Percentiles rank a stretch among this genome's conserved stretches.
Evolutionary conservation across 2,113 vertebrate species (phyloP).

Genomic region (Alosa alosa): DNA sequence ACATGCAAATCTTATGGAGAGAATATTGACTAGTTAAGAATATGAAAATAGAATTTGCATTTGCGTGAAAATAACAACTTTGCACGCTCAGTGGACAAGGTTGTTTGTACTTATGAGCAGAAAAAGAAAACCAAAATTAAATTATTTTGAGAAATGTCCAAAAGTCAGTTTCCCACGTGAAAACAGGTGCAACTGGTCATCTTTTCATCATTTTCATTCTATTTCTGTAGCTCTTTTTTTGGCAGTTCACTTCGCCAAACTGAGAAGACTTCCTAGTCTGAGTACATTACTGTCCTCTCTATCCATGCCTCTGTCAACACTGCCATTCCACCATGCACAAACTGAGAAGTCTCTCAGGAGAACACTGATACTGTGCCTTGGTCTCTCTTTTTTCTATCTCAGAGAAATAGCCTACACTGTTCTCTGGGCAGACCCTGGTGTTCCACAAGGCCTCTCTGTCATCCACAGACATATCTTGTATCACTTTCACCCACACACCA

Average conservation of each 20-base stretch:
- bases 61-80: neutral
- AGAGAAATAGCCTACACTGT: neutral
- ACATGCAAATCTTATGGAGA: neutral
- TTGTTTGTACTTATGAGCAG: neutral
- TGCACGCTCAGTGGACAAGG: no score
- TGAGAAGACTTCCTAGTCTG: neutral
- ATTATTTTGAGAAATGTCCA: neutral
- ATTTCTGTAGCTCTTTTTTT: neutral
- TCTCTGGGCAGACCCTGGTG: neutral
- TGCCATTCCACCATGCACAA: neutral
- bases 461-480: neutral
- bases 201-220: conserved; percentile 16
- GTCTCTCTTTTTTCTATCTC: neutral
- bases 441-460: conserved; percentile 3
- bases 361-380: neutral
- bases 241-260: neutral
- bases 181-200: neutral
- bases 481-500: neutral
- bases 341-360: neutral
- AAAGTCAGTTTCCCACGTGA: neutral
- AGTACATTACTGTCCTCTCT: neutral
- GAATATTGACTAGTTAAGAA: neutral
- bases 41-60: neutral
- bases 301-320: neutral
- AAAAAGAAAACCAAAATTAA: neutral